Evolutionary conservation across 2,888 invertebrate genomes (phyloP), one percentile per base, ranked within the genome.

Genomic region (Dynastes tityus): DNA sequence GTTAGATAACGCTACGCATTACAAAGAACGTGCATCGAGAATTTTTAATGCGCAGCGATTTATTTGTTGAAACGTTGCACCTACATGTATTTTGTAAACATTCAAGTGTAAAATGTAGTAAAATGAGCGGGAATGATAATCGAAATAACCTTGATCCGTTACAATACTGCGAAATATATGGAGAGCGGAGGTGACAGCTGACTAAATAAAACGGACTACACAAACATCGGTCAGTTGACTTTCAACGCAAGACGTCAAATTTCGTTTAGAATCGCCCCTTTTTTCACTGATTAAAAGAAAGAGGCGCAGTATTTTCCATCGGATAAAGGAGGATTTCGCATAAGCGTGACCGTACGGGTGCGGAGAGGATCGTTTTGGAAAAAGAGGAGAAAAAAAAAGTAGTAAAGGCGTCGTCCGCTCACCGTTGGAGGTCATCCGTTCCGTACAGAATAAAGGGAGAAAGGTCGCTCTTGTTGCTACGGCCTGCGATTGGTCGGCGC

Each of bases 401-500:
- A 65, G 29, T 40, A 37, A 8, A 45, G 45, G 51, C 51, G 63
- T 29, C 27, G 63, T 13, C 68, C 27, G 55, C 6, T 58, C 51
- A 49, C 32, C 58, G 45, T 63, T 64, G 64, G 51, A 78, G 78
- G 78, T 78, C 78, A 73, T 37, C 16, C 70, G 45, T 68, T 37
- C 61, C 45, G 63, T 49, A 71, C 61, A 8, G 45, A 8, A 45
- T 11, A 51, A 6, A 5, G 22, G 55, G 55, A 55, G 55, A 55
- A 40, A 32, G 40, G n/a, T 13, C 16, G n/a, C 32, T 22, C 45
- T 40, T 77, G 79, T 79, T 77, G 82, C 83, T 80, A 80, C 61
- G 78, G 71, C 64, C 71, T 61, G 76, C 78, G 83, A 86, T 85
- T 86, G 87, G 86, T 81, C 68, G 74, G 78, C 77, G 77, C 64